These are phyloP conservation scores for Zingel zingel DNA, from an alignment of 2,113 vertebrate species.

Conservation along the genomic window DNA sequence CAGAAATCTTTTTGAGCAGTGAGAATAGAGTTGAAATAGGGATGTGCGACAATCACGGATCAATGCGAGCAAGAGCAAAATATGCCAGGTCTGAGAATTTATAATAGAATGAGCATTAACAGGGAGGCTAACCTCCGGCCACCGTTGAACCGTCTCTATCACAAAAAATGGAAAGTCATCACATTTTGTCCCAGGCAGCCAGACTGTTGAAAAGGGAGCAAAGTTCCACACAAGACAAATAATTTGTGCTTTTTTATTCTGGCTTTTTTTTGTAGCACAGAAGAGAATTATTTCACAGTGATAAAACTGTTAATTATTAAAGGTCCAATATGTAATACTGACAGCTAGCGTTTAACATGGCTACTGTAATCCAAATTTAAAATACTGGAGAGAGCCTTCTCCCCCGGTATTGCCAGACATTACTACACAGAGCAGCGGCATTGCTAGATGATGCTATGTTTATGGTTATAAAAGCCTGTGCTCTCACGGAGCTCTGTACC, in stretches of 20 bases:
- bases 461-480: no score
- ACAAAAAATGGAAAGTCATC: slow-evolving; percentile 33
- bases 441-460: no score
- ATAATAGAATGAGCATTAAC: slow-evolving; percentile 60
- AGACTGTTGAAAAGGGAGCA: slow-evolving; percentile 16
- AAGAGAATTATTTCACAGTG: slow-evolving; percentile 24
- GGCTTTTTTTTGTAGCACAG: not conserved
- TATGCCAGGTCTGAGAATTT: slow-evolving; percentile 55
- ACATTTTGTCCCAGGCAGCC: slow-evolving; percentile 20
- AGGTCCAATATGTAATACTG: not conserved
- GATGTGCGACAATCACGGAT: slow-evolving; percentile 35
- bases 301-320: slow-evolving; percentile 15
- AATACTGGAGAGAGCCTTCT: no score
- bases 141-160: slow-evolving; percentile 18
- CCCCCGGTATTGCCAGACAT: no score
- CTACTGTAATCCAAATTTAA: no score
- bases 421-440: no score
- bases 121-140: slow-evolving; percentile 21
- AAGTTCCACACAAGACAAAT: slow-evolving; percentile 9
- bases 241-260: slow-evolving; percentile 3
- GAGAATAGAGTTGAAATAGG: slow-evolving; percentile 52
- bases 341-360: no score
- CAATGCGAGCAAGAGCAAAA: slow-evolving; percentile 48
- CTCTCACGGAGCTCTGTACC: no score
- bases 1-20: slow-evolving; percentile 57